Base-by-base conservation (phyloP, 2,113 vertebrate species). In the Apaloderma vittatum region DNA sequence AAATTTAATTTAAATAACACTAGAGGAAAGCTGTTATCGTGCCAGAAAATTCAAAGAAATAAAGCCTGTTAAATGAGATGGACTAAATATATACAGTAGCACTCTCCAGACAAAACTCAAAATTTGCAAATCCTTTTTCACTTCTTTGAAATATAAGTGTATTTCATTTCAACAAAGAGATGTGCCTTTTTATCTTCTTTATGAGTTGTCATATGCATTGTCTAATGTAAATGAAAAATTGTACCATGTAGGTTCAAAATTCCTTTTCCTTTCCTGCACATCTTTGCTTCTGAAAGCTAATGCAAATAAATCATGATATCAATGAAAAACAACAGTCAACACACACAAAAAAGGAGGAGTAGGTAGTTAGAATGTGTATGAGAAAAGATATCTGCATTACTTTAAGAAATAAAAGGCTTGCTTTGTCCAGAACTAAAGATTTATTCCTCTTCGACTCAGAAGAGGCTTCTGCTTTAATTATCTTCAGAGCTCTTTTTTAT, bases 141-240 rank as follows among this genome's bases (percentile, higher is more conserved):
- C 5, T 16, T 65, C 70, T 73, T 86, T 93, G 62, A 93, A 76
- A 76, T 82, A 32, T 68, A 86, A 81, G 40, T 46, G 7, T 80
- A 76, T 83, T 95, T 93, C 51, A 22, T 14, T 73, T 88, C 30
- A 80, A 67, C 68, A 77, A 30, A 89, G 58, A 83, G 43, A 81
- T 62, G 18, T 46, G n/a, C 36, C 30, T 92, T 94, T 97, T 91
- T 43, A 81, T 81, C 87, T 89, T 91, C 74, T 95, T 91, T 84
- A 70, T 67, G 71, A 94, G 29, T 4, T 89, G 57, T 89, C 73
- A 74, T 66, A 57, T 62, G 30, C 19, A 49, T 84, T 71, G 46
- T 74, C 27, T 88, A 84, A 72, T 68, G 46, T 26, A 88, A 83
- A 67, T 81, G 66, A 95, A 96, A 89, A 85, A 71, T 81, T 78